Base-by-base conservation (phyloP, 2,113 vertebrate genomes). In the Atlantisia rogersi region DNA sequence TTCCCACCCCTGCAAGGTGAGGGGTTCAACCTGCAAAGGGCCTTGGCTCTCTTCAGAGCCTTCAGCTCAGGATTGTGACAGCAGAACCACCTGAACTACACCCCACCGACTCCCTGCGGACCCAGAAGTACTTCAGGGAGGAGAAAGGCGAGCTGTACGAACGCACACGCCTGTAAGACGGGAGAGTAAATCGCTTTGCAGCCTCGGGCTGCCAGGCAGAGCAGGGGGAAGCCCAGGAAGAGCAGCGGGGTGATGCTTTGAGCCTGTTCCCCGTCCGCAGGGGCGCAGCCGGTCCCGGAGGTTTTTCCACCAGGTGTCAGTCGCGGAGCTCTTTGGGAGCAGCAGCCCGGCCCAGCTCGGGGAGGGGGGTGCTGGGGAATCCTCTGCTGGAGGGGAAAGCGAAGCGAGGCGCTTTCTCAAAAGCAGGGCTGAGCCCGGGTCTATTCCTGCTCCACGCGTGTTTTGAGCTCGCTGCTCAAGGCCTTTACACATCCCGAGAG, bases 301-400 rank as follows among this genome's bases (percentile, higher is more conserved):
- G 50, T 12, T 56, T 58, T 94, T 94, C 96, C 95, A 95, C 65
- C 90, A 97, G 96, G 80, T 96, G 96, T 96, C 96, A 97, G 86
- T 32, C 92, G 82, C 96, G 86, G 86, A 96, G 83, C 88, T 50
- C 20, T 29, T 8, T 75, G 88, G 46, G 69, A 94, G 80, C 80
- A 7, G 48, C 42, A 31, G 55, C 50, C 16, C 39, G 3, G 29
- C 40, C 44, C 29, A 3, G 42, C 59, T 35, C 37, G 0, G 1
- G 5, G 39, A 17, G 29, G 24, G 19, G 22, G 3, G 35, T 12
- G 21, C 39, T 48, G 55, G 1, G 46, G 56, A 13, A 62, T 13
- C 6, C 0, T 10, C 42, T 6, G 44, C 16, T 6, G 4, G 40
- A 42, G 81, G 6, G 58, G 42, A 37, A 48, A 56, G 15, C 16